Percentiles rank a stretch among this genome's conserved stretches.
These are phyloP conservation scores for Pachliopta kotzebuea DNA, from an alignment of 2,888 invertebrate genomes.

Conservation along the genomic window DNA sequence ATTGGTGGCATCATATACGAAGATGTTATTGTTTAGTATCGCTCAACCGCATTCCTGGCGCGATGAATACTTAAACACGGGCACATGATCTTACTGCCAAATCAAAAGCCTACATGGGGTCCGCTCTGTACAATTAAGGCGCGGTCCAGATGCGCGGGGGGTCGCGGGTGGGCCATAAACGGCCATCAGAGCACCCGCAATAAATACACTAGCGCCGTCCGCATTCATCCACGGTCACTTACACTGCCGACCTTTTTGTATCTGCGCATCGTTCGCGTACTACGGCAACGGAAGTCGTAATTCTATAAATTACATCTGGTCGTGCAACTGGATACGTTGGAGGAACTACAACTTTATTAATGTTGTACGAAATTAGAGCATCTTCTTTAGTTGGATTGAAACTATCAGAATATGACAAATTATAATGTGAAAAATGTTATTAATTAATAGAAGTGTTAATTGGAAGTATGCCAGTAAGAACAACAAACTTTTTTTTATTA, in stretches of 20 bases:
- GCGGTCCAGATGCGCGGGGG: constrained; percentile 24
- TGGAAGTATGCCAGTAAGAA: too few relatives aligned
- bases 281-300: constrained; percentile 6
- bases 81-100: neutral
- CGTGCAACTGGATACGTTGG: neutral
- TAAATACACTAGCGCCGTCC: constrained; percentile 29
- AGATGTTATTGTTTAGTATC: neutral
- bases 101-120: constrained; percentile 6
- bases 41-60: neutral
- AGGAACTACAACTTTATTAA: neutral
- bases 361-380: neutral
- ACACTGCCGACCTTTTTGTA: constrained; percentile 21
- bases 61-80: neutral
- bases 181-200: constrained; percentile 29
- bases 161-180: constrained; percentile 28
- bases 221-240: constrained; percentile 29
- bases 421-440: too few relatives aligned
- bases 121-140: constrained; percentile 3
- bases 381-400: neutral
- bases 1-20: too few relatives aligned
- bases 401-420: too few relatives aligned
- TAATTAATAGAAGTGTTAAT: too few relatives aligned
- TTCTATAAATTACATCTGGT: constrained; percentile 8
- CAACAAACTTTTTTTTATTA: too few relatives aligned
- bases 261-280: constrained; percentile 1